These are phyloP conservation scores for Calypte anna DNA, from an alignment of 2,113 vertebrate genomes.

Conservation along the genomic window DNA sequence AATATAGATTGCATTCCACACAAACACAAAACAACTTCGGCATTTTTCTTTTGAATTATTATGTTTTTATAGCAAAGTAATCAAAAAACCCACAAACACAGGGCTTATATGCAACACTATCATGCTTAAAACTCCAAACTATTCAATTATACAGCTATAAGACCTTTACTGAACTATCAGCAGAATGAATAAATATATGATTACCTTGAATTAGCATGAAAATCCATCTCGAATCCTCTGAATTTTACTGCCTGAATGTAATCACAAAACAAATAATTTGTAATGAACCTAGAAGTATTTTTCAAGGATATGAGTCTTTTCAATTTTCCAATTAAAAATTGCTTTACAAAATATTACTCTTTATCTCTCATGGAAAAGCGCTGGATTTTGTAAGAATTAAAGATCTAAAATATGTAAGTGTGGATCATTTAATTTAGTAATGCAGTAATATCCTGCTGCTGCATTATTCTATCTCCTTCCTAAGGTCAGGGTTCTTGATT, in stretches of 20 bases:
- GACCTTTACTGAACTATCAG: not conserved
- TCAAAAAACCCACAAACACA: not conserved
- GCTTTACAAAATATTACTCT: not conserved
- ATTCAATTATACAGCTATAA: not conserved
- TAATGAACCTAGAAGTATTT: not conserved
- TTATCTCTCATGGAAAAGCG: not conserved
- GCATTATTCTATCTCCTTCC: not conserved
- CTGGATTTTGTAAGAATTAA: not conserved
- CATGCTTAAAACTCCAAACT: not conserved
- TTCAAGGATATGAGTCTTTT: not conserved
- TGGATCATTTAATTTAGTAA: not conserved
- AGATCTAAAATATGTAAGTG: not conserved
- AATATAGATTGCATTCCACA: not conserved
- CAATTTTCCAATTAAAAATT: not conserved
- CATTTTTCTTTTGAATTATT: not conserved
- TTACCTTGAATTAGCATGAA: not conserved
- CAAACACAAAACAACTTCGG: not conserved
- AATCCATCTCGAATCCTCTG: not conserved
- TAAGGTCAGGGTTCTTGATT: not conserved
- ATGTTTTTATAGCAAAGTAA: not conserved
- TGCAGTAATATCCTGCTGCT: not conserved
- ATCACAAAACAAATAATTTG: not conserved
- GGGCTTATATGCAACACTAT: not conserved
- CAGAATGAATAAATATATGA: not conserved
- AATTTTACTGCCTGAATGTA: not conserved